Conservation (phyloP, 2,797 vertebrate species). For the Pteropus rufus region DNA sequence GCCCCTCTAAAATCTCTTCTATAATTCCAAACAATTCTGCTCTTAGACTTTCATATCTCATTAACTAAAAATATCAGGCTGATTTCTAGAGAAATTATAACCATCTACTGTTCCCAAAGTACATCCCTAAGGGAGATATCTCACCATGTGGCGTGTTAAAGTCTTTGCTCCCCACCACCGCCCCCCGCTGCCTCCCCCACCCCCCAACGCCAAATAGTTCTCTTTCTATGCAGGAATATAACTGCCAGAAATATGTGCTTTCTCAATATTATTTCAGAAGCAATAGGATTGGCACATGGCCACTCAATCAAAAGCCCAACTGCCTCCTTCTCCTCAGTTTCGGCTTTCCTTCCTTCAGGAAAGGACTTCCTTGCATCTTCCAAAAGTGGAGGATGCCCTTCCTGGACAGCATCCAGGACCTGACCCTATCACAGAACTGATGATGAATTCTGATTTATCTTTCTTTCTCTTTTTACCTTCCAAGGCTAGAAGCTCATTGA, state of each 20-base stretch:
- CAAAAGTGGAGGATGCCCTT: background rate
- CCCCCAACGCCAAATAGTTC: background rate
- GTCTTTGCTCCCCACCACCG: background rate
- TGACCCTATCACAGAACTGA: background rate
- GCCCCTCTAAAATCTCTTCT: background rate
- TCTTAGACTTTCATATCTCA: background rate
- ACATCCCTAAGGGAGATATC: background rate
- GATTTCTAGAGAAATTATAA: background rate
- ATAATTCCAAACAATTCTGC: background rate
- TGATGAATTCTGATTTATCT: background rate
- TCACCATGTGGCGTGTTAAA: background rate
- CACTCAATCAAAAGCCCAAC: background rate
- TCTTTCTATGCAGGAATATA: background rate
- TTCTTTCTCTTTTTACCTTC: background rate
- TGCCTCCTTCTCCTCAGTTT: background rate
- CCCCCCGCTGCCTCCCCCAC: too few species aligned
- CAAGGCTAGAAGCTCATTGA: background rate
- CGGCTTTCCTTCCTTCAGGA: background rate
- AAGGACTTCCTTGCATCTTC: background rate
- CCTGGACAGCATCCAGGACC: background rate
- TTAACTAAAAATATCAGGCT: background rate
- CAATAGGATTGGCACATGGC: background rate
- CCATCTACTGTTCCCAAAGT: background rate
- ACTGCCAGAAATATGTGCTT: background rate
- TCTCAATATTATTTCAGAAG: background rate